Conservation (phyloP, 2,113 vertebrate species). For the Malurus elegans region DNA sequence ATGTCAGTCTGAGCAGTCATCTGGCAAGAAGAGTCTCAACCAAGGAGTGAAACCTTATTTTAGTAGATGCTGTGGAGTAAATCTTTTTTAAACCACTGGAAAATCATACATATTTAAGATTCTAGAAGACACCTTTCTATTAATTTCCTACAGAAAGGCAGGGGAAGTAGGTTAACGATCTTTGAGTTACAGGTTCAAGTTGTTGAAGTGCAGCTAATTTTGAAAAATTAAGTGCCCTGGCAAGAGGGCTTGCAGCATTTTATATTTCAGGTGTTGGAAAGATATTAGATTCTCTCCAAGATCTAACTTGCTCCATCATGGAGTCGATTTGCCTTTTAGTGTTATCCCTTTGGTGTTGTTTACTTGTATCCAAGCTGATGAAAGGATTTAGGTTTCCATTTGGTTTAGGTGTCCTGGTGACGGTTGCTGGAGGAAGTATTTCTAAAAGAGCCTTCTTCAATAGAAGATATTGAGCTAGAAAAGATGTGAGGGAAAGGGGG, state of each 20-base stretch:
- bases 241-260: not conserved
- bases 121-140: not conserved
- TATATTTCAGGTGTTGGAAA: not conserved
- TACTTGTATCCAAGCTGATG: not conserved
- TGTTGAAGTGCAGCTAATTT: not conserved
- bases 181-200: not conserved
- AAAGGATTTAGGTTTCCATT: not conserved
- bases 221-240: not conserved
- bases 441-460: not conserved
- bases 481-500: not conserved
- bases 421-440: not conserved
- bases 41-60: slow-evolving; percentile 46
- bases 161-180: not conserved
- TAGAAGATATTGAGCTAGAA: not conserved
- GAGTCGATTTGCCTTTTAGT: not conserved
- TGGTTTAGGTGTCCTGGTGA: not conserved
- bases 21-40: slow-evolving; percentile 31
- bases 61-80: not conserved
- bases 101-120: not conserved
- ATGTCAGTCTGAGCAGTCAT: not conserved
- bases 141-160: not conserved
- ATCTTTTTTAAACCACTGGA: not conserved
- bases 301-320: not conserved
- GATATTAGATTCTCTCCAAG: not conserved
- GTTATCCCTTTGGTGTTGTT: not conserved